These are phyloP conservation scores for Epinephelus cyanopodus DNA, from an alignment of 2,113 vertebrate genomes.

Conservation along the genomic window DNA sequence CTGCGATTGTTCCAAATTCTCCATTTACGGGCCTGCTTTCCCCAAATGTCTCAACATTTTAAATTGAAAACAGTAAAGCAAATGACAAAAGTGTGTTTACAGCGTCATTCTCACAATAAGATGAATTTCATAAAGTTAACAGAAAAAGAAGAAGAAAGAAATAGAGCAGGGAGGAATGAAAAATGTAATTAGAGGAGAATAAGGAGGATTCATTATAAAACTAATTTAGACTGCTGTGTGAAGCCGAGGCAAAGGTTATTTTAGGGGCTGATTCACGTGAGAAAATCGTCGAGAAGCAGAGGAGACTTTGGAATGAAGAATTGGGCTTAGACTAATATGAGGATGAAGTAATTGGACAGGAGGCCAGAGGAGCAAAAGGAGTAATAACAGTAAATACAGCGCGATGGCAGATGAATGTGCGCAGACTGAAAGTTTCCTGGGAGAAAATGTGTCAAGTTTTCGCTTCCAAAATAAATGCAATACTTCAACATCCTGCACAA, in stretches of 20 bases:
- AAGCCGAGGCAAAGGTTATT: neutral
- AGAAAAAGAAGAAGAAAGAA: neutral
- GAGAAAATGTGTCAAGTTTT: neutral
- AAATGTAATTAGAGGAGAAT: neutral
- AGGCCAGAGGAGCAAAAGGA: neutral
- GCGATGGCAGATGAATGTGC: neutral
- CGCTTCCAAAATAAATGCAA: neutral
- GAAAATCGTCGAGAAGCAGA: neutral
- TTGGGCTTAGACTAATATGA: neutral
- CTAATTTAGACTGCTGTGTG: neutral
- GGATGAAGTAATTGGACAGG: neutral
- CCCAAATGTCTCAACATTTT: constrained; percentile 7
- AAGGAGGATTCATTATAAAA: neutral
- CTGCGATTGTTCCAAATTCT: constrained; percentile 11
- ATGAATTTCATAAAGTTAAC: neutral
- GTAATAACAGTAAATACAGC: constrained; percentile 6
- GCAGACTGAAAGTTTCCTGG: neutral
- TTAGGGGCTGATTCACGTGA: neutral
- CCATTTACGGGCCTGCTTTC: constrained; percentile 23
- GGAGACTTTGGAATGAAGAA: neutral
- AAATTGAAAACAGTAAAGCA: constrained; percentile 14
- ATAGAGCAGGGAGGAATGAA: neutral
- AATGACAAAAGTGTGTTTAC: neutral
- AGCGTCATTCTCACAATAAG: neutral
- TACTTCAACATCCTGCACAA: neutral